phyloP scores from a whole-genome alignment of 2,113 vertebrate genomes.

The Australoheros scitulus region DNA sequence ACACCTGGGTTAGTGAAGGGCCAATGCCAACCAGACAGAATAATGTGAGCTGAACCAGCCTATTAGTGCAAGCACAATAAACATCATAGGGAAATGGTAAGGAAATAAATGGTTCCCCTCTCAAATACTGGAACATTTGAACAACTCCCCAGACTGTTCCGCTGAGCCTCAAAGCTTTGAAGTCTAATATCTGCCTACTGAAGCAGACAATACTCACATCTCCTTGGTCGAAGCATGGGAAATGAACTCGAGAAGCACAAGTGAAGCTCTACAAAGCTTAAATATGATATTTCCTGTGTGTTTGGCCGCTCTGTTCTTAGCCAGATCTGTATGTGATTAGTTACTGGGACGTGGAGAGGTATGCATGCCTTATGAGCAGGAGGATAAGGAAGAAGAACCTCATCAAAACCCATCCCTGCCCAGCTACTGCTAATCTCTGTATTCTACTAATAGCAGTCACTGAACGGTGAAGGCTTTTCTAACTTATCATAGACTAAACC shows the following conservation, averaged over 20 bases:
- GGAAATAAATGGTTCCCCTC: slow-evolving; percentile 26
- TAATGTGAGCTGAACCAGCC: slow-evolving; percentile 7
- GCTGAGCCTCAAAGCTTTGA: slow-evolving; percentile 32
- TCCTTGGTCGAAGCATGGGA: slow-evolving; percentile 42
- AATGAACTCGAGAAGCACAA: slow-evolving; percentile 54
- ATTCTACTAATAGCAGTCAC: slow-evolving; percentile 29
- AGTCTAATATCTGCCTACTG: slow-evolving; percentile 49
- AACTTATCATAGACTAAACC: background rate
- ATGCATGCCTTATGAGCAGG: slow-evolving; percentile 53
- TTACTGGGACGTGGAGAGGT: slow-evolving; percentile 71
- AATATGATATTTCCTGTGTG: slow-evolving; percentile 75
- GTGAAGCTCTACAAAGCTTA: slow-evolving; percentile 61
- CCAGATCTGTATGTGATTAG: slow-evolving; percentile 69
- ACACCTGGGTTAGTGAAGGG: slow-evolving; percentile 48
- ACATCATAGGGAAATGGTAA: slow-evolving; percentile 2
- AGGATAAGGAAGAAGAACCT: slow-evolving; percentile 41
- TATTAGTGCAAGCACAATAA: slow-evolving; percentile 23
- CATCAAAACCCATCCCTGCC: slow-evolving; percentile 25
- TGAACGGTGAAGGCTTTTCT: slow-evolving; percentile 24
- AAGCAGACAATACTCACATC: slow-evolving; percentile 49
- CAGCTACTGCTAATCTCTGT: slow-evolving; percentile 34
- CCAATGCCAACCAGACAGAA: slow-evolving; percentile 41
- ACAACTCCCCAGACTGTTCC: slow-evolving; percentile 8
- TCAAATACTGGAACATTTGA: slow-evolving; percentile 43
- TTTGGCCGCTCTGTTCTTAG: slow-evolving; percentile 59